These are phyloP conservation scores for Drosophila kohkoa DNA, from an alignment of 1,140 invertebrate genomes.

Conservation along the genomic window DNA sequence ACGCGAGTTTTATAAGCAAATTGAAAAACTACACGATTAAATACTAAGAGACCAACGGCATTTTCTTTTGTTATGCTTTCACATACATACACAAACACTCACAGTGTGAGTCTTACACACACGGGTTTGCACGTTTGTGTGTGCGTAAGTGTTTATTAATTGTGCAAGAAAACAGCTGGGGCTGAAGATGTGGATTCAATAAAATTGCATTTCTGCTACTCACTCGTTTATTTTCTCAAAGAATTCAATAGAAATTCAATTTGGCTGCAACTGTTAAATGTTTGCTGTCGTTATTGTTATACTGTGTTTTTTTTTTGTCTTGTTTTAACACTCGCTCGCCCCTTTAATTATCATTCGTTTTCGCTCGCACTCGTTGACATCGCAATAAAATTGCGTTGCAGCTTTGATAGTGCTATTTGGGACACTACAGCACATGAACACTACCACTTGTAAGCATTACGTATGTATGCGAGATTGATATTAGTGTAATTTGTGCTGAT, in stretches of 20 bases:
- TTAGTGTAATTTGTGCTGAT: slow-evolving; percentile 24
- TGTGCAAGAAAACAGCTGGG: slow-evolving; percentile 67
- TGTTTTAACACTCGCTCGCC: slow-evolving; percentile 47
- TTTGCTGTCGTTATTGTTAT: slow-evolving; percentile 29
- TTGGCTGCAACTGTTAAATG: slow-evolving; percentile 25
- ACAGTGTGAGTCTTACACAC: slow-evolving; percentile 8
- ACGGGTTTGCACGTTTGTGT: slow-evolving; percentile 11
- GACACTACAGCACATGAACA: not conserved
- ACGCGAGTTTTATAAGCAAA: slow-evolving; percentile 8
- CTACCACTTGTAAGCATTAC: slow-evolving; percentile 1
- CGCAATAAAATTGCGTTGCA: slow-evolving; percentile 45
- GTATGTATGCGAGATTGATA: not conserved
- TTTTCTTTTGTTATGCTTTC: slow-evolving; percentile 71
- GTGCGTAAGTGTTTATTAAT: slow-evolving; percentile 51
- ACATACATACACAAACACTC: slow-evolving; percentile 12
- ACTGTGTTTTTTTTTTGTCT: slow-evolving; percentile 9
- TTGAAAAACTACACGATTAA: slow-evolving; percentile 7
- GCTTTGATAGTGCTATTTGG: slow-evolving; percentile 8
- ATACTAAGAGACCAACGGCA: slow-evolving; percentile 43
- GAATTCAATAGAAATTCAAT: slow-evolving; percentile 14
- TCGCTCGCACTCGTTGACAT: slow-evolving; percentile 53
- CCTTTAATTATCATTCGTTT: slow-evolving; percentile 33
- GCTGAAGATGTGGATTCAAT: slow-evolving; percentile 34
- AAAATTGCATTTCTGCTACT: slow-evolving; percentile 40
- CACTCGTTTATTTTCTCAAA: slow-evolving; percentile 38